These are phyloP conservation scores for Hypena proboscidalis DNA, from an alignment of 2,888 invertebrate genomes.

Conservation along the genomic window DNA sequence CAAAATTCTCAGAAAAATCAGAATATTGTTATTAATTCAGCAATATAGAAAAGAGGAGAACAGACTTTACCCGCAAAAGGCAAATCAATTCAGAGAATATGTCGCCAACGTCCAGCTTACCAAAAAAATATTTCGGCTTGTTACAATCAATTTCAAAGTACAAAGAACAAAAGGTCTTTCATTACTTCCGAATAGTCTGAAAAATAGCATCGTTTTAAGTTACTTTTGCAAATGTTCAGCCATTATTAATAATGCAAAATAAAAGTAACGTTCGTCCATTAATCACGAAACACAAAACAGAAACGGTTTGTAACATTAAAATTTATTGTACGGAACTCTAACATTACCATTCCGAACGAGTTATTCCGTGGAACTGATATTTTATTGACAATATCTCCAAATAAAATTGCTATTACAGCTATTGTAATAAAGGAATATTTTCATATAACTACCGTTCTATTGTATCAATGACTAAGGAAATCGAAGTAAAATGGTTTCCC, in stretches of 20 bases:
- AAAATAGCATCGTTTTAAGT: not conserved
- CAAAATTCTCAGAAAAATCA: too few relatives aligned
- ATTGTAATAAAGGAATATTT: conserved; percentile 41
- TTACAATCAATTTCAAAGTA: not conserved
- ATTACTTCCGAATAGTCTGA: conserved; percentile 2
- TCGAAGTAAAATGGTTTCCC: conserved; percentile 27
- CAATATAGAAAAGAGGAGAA: too few relatives aligned
- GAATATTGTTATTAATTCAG: too few relatives aligned
- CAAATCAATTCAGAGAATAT: too few relatives aligned
- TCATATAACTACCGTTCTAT: conserved; percentile 24
- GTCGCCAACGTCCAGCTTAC: too few relatives aligned
- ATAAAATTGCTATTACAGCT: conserved; percentile 41
- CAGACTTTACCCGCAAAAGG: too few relatives aligned
- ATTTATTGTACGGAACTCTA: conserved; percentile 45
- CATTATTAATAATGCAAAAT: conserved; percentile 29
- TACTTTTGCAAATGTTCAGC: conserved; percentile 10
- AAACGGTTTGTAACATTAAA: conserved; percentile 34
- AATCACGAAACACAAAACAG: conserved; percentile 41
- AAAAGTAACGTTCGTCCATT: conserved; percentile 33
- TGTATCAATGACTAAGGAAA: conserved; percentile 22
- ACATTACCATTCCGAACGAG: conserved; percentile 47
- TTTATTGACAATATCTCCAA: conserved; percentile 52
- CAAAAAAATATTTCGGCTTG: too few relatives aligned
- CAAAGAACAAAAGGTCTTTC: not conserved
- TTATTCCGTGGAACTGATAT: conserved; percentile 50